Evolutionary conservation across 92 coral and sea anemone species (phyloP), one percentile per base, ranked within the genome.

Genomic region (Chrysogorgia sp.): DNA sequence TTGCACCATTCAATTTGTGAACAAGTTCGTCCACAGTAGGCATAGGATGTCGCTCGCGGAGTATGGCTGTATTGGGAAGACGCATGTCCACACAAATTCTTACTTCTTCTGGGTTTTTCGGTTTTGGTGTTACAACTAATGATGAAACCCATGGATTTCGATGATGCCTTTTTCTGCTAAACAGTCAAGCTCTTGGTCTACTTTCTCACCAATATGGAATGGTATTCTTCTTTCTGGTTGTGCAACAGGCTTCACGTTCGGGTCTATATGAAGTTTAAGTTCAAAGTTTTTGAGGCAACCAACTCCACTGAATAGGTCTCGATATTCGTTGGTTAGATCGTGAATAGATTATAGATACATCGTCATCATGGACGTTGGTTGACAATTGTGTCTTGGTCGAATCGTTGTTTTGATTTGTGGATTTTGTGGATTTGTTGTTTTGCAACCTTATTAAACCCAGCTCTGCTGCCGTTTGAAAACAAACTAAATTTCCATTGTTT

Each of bases 131-230:
- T 22, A 48, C 58, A 2, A 67, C 75, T 1, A 67, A 4, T 0
- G 58, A 57, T 24, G 75, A 67, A 40, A 67, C 75, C 75, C 75
- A 67, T n/a, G 75, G 75, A 21, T 55, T 20, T 67, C 75, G 3
- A 63, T 63, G 47, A 67, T 67, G n/a, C 48, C 75, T 15, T 35
- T 33, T 6, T 67, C 33, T 48, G 45, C 35, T 10, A 67, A 48
- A 2, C 21, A 26, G 0, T 26, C 15, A 9, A 67, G 56, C 21
- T 67, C 48, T 8, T 41, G 19, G 34, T 67, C 58, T 1, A 67
- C 58, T 10, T 15, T 40, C 40, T 40, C 23, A 13, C 75, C 2
- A 19, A 67, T 67, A 31, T 67, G 75, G 24, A 67, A 67, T 1
- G 58, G 75, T 40, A 41, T 40, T 19, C 75, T 55, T 10, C 75